Evolutionary conservation across 2,797 vertebrate genomes (phyloP).

Genomic region (Neosilurus hyrtlii): DNA sequence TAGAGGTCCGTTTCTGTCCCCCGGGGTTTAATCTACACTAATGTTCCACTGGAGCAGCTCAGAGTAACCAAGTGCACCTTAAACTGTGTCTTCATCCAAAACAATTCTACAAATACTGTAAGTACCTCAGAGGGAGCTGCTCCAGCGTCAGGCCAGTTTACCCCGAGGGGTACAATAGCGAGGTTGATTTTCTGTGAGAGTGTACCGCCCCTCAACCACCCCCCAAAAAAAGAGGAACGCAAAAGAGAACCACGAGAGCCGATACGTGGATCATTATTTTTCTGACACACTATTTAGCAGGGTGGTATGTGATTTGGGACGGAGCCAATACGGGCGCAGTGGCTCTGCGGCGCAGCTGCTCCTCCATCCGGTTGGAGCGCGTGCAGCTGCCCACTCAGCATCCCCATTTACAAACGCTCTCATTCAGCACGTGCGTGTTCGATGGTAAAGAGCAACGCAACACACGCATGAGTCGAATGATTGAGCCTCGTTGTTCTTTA

Average conservation of each 20-base stretch:
- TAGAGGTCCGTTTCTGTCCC: no score
- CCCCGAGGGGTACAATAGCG: no score
- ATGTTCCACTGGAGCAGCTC: no score
- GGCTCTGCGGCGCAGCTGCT: slow-evolving; percentile 37
- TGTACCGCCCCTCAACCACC: no score
- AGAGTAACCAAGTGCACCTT: no score
- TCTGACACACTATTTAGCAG: slow-evolving; percentile 18
- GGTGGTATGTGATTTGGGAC: slow-evolving; percentile 23
- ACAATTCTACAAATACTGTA: no score
- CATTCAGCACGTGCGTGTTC: slow-evolving; percentile 5
- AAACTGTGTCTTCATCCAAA: no score
- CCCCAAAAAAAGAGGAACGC: no score
- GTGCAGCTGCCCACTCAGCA: slow-evolving; percentile 11
- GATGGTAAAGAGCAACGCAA: neutral
- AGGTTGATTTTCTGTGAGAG: no score
- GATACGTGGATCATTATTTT: slow-evolving; percentile 5
- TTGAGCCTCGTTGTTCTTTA: neutral
- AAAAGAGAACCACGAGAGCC: neutral
- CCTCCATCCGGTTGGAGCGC: slow-evolving; percentile 46
- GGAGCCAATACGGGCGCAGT: slow-evolving; percentile 9
- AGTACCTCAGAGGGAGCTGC: no score
- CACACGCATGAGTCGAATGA: neutral
- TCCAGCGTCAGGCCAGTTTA: no score
- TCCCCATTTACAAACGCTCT: neutral
- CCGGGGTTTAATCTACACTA: no score